Conservation (phyloP, 35 echinoderm and acorn worm species). For the Antedon bifida region DNA sequence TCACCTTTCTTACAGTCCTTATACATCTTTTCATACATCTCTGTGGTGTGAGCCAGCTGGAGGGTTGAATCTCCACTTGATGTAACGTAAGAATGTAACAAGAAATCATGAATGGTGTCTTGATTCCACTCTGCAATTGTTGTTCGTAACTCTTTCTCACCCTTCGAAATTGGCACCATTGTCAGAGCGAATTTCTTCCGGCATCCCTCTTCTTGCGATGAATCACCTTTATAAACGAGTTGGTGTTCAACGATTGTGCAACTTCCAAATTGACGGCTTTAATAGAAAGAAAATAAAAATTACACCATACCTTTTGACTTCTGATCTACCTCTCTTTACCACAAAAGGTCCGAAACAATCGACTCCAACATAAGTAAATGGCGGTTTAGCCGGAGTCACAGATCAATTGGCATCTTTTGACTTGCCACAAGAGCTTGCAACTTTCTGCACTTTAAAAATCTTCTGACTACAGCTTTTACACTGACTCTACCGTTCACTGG, state of each 20-base stretch:
- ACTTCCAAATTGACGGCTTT: constrained; percentile 29
- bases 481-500: background rate
- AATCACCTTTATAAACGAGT: constrained; percentile 22
- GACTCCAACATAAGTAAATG: constrained; percentile 23
- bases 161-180: constrained; percentile 20
- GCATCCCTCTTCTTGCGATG: constrained; percentile 5
- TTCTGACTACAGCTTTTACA: background rate
- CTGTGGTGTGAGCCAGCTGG: constrained; percentile 25
- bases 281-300: constrained; percentile 14
- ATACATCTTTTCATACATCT: constrained; percentile 15
- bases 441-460: background rate
- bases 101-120: background rate
- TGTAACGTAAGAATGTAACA: constrained; percentile 8
- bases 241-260: constrained; percentile 6
- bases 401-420: constrained; percentile 19
- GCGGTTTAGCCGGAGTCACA: background rate
- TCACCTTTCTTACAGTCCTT: background rate
- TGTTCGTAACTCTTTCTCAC: constrained; percentile 3
- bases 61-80: constrained; percentile 21
- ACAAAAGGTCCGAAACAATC: constrained; percentile 31
- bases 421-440: background rate
- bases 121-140: background rate
- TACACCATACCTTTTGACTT: constrained; percentile 11
- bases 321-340: background rate
- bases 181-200: constrained; percentile 6